Base-by-base conservation (phyloP, 2,888 invertebrate genomes). In the Xanthia togata region DNA sequence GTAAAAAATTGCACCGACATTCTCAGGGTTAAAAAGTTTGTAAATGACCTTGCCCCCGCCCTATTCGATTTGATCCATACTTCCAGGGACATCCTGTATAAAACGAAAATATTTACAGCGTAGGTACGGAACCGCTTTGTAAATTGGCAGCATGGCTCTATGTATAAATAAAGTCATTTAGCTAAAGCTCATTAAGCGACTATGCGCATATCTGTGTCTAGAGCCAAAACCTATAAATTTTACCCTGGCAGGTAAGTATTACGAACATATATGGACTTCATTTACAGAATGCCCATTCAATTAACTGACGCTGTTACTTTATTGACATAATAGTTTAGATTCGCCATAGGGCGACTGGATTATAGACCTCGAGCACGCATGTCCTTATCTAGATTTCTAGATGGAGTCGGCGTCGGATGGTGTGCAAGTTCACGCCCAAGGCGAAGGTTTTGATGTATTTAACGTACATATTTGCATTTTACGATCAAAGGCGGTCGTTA, bases 311-410 rank as follows among this genome's bases (percentile, higher is more conserved):
- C 87, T 88, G 91, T 91, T 92, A 87, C 89, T 92, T 92, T 91
- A 93, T 90, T 92, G 92, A 92, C 90, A 89, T 91, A 91, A 93
- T 91, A 91, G 91, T 90, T 92, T 87, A 90, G 88, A 90, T 91
- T 90, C 85, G 89, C 91, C 90, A 86, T 72, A 75, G 65, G 85
- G 69, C 65, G 85, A 87, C 86, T 87, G 81, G 88, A 89, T 91
- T 92, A 93, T 92, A 90, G 91, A 81, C 88, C 85, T 87, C 75
- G 86, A 88, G 91, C 94, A 93, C 93, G 93, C 93, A 93, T 92
- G 91, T 89, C 86, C 81, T 84, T 93, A 93, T 93, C 93, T 89
- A 89, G 91, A 92, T 89, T 89, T 89, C 87, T 87, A 91, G 89
- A 89, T 89, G 88, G 26, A 82, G 65, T 87, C 87, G 78, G 87